These are phyloP conservation scores for Trochalopteron elliotii DNA, from an alignment of 2,113 vertebrate genomes.

Conservation along the genomic window DNA sequence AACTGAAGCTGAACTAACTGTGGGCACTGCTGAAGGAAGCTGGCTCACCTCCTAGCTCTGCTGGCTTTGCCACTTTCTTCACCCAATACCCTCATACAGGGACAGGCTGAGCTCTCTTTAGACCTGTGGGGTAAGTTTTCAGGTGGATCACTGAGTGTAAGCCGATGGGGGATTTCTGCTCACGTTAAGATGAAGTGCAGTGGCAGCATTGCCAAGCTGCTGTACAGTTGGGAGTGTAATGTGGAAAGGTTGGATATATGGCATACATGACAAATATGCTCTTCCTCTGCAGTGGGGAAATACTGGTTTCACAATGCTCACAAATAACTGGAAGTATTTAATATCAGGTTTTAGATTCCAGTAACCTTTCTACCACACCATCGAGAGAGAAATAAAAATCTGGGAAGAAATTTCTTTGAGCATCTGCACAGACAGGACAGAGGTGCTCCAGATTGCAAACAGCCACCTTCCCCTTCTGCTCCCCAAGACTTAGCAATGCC, in stretches of 20 bases:
- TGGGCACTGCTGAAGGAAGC: background rate
- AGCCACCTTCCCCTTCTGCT: background rate
- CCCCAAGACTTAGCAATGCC: background rate
- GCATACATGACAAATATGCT: rapidly evolving
- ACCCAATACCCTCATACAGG: background rate
- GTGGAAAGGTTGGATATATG: background rate
- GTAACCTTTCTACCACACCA: background rate
- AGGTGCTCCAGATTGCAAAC: background rate
- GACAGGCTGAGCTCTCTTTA: background rate
- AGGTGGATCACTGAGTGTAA: background rate
- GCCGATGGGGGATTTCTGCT: background rate
- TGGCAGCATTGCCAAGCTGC: background rate
- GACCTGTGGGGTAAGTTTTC: background rate
- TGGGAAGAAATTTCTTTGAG: background rate
- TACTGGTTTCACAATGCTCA: background rate
- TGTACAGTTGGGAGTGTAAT: background rate
- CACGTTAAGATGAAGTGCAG: background rate
- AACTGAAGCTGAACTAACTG: slow-evolving; percentile 1
- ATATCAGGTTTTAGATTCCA: background rate
- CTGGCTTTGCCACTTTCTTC: background rate
- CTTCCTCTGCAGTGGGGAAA: background rate
- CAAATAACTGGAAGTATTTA: background rate
- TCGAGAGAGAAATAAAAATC: background rate
- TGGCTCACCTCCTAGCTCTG: background rate
- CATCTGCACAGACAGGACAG: background rate